Conservation (phyloP, 2,113 vertebrate species). For the Acanthochromis polyacanthus region DNA sequence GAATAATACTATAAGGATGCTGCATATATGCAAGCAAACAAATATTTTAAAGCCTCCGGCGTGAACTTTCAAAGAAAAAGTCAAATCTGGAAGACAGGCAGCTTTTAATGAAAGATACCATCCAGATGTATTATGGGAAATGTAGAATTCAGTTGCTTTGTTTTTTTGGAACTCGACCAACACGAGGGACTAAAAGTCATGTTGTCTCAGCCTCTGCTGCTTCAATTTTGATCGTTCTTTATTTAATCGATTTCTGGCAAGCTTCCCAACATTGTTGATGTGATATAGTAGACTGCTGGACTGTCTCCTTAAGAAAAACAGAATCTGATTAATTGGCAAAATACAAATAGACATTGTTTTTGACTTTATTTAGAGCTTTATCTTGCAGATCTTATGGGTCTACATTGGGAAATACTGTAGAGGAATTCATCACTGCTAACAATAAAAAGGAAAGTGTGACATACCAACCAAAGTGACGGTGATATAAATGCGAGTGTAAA, state of each 20-base stretch:
- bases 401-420: neutral
- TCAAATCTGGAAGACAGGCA: neutral
- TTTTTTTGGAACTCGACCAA: conserved; percentile 3
- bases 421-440: neutral
- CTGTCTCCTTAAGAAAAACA: neutral
- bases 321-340: neutral
- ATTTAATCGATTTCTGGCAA: conserved; percentile 5
- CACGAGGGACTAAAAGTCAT: neutral
- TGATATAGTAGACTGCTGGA: neutral
- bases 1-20: too few relatives aligned
- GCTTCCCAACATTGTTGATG: neutral
- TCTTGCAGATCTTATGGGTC: neutral
- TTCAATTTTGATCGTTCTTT: conserved; percentile 10
- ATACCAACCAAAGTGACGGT: neutral
- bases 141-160: conserved; percentile 2
- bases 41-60: too few relatives aligned
- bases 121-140: neutral
- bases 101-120: neutral
- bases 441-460: neutral
- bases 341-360: conserved; percentile 5
- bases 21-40: too few relatives aligned
- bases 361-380: neutral
- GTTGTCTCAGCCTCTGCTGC: neutral
- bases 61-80: too few relatives aligned
- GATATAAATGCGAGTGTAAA: too few relatives aligned